Conservation (phyloP, 2,797 vertebrate genomes). For the Avahi laniger region DNA sequence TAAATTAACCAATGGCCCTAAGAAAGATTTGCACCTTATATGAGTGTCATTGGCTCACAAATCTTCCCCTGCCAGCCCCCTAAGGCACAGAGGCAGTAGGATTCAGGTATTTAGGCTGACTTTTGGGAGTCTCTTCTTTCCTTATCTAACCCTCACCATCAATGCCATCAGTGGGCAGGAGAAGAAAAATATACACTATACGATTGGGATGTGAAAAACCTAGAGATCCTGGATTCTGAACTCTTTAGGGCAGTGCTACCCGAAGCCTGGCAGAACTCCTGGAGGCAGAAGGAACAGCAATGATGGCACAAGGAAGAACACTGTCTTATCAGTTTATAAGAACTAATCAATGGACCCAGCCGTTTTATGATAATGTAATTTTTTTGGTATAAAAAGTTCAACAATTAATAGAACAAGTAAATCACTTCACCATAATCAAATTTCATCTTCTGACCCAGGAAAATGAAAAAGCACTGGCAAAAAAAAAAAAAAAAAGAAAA, state of each 20-base stretch:
- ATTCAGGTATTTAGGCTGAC: neutral
- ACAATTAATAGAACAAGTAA: neutral
- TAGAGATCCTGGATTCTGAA: neutral
- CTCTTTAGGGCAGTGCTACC: neutral
- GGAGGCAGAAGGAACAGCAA: neutral
- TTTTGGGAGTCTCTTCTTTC: neutral
- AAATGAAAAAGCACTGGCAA: slow-evolving; percentile 36
- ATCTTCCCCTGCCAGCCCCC: no score
- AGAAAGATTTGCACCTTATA: neutral
- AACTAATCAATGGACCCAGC: neutral
- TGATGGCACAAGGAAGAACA: neutral
- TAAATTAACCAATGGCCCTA: neutral
- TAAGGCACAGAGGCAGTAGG: neutral
- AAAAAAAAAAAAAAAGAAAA: neutral
- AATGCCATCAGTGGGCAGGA: neutral
- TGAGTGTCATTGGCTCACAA: neutral
- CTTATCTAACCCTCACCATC: no score
- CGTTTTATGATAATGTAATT: neutral
- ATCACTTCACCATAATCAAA: neutral
- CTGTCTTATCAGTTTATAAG: neutral
- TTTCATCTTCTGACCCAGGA: neutral
- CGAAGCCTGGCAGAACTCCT: neutral
- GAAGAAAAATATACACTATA: neutral
- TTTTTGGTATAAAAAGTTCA: neutral
- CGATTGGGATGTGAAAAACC: neutral